Evolutionary conservation across 2,113 vertebrate genomes (phyloP).

Genomic region (Mus pahari): DNA sequence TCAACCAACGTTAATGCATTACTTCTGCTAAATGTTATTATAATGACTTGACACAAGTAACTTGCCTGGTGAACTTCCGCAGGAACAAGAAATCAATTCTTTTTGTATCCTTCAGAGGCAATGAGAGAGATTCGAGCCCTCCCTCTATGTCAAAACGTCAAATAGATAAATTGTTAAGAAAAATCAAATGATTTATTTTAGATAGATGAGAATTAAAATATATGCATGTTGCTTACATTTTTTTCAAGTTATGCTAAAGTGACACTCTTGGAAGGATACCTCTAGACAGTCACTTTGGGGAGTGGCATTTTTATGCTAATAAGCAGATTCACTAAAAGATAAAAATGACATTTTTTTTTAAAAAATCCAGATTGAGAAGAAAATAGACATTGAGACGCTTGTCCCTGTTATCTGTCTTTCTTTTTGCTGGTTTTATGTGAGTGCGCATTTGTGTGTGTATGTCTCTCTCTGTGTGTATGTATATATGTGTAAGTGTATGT

Average conservation of each 20-base stretch:
- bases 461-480: background rate
- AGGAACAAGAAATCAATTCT: constrained; percentile 80
- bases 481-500: background rate
- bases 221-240: constrained; percentile 78
- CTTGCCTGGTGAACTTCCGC: constrained; percentile 79
- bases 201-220: constrained; percentile 84
- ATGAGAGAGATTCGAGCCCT: constrained; percentile 75
- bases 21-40: constrained; percentile 70
- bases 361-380: constrained; percentile 10
- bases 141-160: constrained; percentile 81
- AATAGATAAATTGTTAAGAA: constrained; percentile 83
- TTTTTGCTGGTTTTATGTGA: constrained; percentile 10
- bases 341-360: constrained; percentile 63
- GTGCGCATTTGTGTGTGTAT: background rate
- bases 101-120: constrained; percentile 71
- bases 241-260: constrained; percentile 77
- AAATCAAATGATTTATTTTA: constrained; percentile 79
- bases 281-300: constrained; percentile 77
- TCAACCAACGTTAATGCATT: constrained; percentile 79
- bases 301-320: constrained; percentile 74
- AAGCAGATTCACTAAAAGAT: constrained; percentile 67
- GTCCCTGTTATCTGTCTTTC: constrained; percentile 24
- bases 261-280: constrained; percentile 76
- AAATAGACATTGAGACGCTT: constrained; percentile 47
- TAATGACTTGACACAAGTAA: constrained; percentile 71